Evolutionary conservation across 2,113 vertebrate genomes (phyloP).

Genomic region (Merops nubicus): DNA sequence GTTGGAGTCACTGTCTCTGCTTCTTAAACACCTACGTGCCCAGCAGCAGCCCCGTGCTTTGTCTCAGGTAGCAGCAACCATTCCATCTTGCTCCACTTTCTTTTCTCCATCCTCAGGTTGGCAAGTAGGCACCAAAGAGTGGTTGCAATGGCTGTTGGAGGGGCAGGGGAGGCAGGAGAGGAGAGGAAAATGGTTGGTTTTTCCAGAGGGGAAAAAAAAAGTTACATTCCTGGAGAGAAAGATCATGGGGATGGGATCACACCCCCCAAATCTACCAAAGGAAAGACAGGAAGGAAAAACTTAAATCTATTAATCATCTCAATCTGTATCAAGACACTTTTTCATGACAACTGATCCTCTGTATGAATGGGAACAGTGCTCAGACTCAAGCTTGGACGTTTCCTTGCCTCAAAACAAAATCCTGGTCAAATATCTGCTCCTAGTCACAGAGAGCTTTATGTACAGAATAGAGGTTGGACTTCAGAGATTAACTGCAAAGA

Average conservation of each 20-base stretch:
- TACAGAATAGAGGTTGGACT: neutral
- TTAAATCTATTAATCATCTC: neutral
- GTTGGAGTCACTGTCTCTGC: neutral
- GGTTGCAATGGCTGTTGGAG: neutral
- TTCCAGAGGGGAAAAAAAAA: neutral
- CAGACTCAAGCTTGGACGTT: neutral
- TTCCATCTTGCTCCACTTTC: neutral
- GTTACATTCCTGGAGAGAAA: neutral
- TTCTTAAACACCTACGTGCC: fast-evolving
- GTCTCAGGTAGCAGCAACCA: neutral
- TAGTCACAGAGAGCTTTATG: neutral
- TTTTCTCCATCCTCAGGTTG: neutral
- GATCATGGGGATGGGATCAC: neutral
- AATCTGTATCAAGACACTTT: neutral
- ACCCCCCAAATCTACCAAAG: neutral
- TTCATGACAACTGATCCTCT: neutral
- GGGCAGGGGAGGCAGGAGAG: neutral
- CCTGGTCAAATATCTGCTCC: neutral
- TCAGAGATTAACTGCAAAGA: neutral
- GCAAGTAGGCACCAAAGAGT: neutral
- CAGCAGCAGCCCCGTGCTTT: neutral
- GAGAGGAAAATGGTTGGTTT: neutral
- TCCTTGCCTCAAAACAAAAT: neutral
- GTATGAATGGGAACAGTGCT: neutral
- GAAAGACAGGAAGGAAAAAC: neutral